A percentile compares a stretch with the other conserved stretches of the same genome.
Conservation (phyloP, 2,888 invertebrate genomes). For the Apamea monoglypha region DNA sequence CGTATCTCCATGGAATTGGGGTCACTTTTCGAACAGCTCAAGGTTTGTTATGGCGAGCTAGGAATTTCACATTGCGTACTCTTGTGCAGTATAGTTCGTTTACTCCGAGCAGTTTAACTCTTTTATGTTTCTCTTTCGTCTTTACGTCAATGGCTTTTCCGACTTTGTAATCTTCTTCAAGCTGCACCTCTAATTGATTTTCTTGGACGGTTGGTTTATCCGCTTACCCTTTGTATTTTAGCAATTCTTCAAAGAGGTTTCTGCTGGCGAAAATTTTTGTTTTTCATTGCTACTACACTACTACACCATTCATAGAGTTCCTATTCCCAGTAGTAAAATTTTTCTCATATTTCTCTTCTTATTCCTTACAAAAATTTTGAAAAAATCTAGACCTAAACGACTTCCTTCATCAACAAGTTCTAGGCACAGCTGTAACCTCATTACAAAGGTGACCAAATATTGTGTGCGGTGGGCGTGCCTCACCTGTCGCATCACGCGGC, state of each 20-base stretch:
- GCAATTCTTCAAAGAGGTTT: constrained; percentile 19
- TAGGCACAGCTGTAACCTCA: constrained; percentile 51
- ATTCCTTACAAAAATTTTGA: not conserved
- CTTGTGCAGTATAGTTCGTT: constrained; percentile 36
- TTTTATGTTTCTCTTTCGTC: constrained; percentile 15
- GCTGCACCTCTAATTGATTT: not conserved
- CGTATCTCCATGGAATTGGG: constrained; percentile 78
- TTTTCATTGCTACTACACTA: not conserved
- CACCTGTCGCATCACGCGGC: constrained; percentile 80
- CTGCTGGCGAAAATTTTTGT: not conserved
- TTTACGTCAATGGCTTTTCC: constrained; percentile 18
- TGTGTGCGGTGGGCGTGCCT: constrained; percentile 71
- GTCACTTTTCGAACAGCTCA: constrained; percentile 73
- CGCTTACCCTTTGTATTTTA: not conserved
- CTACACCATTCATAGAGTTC: not conserved
- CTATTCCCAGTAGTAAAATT: not conserved
- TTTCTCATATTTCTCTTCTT: not conserved
- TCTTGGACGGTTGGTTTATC: not conserved
- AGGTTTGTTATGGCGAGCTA: constrained; percentile 41
- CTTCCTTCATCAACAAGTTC: constrained; percentile 7
- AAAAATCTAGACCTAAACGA: constrained; percentile 7
- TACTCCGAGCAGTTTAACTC: constrained; percentile 6
- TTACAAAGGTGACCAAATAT: constrained; percentile 62
- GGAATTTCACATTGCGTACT: constrained; percentile 58
- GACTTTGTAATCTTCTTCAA: not conserved